Evolutionary conservation across 2,113 vertebrate genomes (phyloP).

Genomic region (Zosterops borbonicus): DNA sequence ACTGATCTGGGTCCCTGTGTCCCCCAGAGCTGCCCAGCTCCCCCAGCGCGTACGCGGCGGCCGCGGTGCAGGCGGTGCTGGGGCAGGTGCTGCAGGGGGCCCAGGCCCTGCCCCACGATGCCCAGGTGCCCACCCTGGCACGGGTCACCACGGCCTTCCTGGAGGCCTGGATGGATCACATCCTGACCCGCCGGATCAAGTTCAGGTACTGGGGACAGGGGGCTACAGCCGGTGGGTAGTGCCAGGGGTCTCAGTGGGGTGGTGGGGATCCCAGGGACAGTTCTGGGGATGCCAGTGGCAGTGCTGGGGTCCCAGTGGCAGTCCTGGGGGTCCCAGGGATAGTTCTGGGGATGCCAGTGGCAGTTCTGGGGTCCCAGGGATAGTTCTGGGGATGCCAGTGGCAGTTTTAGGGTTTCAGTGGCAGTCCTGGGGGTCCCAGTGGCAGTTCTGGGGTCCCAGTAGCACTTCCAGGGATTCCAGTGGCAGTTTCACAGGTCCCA

Average conservation of each 20-base stretch:
- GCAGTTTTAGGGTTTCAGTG: no score
- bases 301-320: no score
- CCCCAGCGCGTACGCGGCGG: conserved; percentile 79
- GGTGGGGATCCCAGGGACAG: neutral
- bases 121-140: conserved; percentile 73
- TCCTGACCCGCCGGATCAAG: conserved; percentile 82
- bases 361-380: neutral
- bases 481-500: no score
- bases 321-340: neutral
- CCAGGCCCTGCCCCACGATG: conserved; percentile 74
- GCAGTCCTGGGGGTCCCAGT: neutral
- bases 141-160: conserved; percentile 82
- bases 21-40: conserved; percentile 76
- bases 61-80: conserved; percentile 79
- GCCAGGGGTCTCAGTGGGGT: neutral
- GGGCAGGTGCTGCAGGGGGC: conserved; percentile 83
- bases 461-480: no score
- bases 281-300: neutral
- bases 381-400: neutral
- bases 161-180: conserved; percentile 91
- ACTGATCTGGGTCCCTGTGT: neutral
- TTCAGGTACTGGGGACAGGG: conserved; percentile 76
- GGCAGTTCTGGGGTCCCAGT: neutral
- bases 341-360: no score
- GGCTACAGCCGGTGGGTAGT: neutral